phyloP scores from a whole-genome alignment of 2,888 invertebrate species.

The Melanostoma mellinum region DNA sequence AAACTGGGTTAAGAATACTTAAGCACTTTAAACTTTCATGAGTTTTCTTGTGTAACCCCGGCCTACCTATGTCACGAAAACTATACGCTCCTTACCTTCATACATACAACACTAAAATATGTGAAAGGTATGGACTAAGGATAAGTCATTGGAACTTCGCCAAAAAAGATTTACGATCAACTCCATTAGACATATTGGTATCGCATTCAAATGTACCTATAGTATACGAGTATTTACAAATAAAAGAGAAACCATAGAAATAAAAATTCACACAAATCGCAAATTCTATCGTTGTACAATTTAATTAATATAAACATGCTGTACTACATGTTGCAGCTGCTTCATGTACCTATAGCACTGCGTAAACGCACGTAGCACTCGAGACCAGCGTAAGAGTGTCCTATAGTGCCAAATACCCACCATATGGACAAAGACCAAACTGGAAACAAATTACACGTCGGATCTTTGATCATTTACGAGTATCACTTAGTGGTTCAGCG shows the following conservation, averaged over 20 bases:
- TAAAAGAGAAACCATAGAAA: conserved; percentile 23
- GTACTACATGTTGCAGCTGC: conserved; percentile 57
- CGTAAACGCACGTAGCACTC: conserved; percentile 49
- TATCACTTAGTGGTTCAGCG: conserved; percentile 50
- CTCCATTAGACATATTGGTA: conserved; percentile 34
- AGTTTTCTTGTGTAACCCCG: not conserved
- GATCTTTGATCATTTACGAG: conserved; percentile 70
- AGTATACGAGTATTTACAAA: conserved; percentile 27
- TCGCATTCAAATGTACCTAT: conserved; percentile 60
- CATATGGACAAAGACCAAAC: conserved; percentile 61
- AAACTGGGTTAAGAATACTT: conserved; percentile 8
- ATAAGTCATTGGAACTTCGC: conserved; percentile 64
- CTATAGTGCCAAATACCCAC: conserved; percentile 1
- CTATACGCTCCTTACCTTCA: conserved; percentile 19
- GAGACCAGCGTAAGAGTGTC: not conserved
- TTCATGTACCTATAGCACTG: conserved; percentile 18
- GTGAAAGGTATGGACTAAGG: conserved; percentile 65
- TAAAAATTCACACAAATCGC: conserved; percentile 48
- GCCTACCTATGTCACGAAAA: conserved; percentile 13
- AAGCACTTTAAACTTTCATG: conserved; percentile 14
- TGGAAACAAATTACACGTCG: conserved; percentile 69
- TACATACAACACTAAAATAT: conserved; percentile 41
- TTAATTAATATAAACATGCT: conserved; percentile 71
- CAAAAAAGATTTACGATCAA: conserved; percentile 62
- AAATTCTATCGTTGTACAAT: conserved; percentile 67